Percentiles rank a stretch among this genome's conserved stretches.
Conservation (phyloP, 2,113 vertebrate species). For the Calyptommatus sinebrachiatus region DNA sequence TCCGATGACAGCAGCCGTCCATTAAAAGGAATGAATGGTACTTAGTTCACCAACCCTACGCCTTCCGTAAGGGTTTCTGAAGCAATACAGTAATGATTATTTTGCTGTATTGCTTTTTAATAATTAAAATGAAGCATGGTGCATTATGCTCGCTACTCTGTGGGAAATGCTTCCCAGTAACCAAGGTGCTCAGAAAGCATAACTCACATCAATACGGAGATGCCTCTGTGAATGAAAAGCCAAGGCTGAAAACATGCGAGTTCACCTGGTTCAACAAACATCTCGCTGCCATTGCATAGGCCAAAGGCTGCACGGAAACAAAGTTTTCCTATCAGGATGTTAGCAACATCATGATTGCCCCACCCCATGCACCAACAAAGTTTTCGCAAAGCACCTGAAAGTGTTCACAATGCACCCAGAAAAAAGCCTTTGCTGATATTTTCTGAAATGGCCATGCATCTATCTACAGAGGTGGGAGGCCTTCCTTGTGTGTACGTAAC, state of each 20-base stretch:
- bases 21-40: constrained; percentile 50
- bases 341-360: too few species aligned
- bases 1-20: constrained; percentile 39
- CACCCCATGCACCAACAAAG: not conserved
- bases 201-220: constrained; percentile 31
- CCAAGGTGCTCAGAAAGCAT: constrained; percentile 37
- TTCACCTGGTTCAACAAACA: constrained; percentile 8
- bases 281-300: too few species aligned
- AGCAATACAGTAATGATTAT: constrained; percentile 58
- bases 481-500: too few species aligned
- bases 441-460: too few species aligned
- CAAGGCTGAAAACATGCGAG: constrained; percentile 11
- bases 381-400: constrained; percentile 1
- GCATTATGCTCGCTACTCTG: constrained; percentile 45
- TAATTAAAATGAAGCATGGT: constrained; percentile 62
- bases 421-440: too few species aligned
- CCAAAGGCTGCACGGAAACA: too few species aligned
- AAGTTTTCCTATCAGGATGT: too few species aligned
- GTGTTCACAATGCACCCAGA: too few species aligned
- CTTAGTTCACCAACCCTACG: constrained; percentile 53
- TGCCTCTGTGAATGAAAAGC: constrained; percentile 8
- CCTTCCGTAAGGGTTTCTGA: constrained; percentile 62
- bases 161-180: constrained; percentile 46
- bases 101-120: constrained; percentile 63
- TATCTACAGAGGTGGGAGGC: too few species aligned